A percentile compares a stretch with the other conserved stretches of the same genome.
phyloP scores from a whole-genome alignment of 64 coral and sea anemone species.

The Montipora sp. region DNA sequence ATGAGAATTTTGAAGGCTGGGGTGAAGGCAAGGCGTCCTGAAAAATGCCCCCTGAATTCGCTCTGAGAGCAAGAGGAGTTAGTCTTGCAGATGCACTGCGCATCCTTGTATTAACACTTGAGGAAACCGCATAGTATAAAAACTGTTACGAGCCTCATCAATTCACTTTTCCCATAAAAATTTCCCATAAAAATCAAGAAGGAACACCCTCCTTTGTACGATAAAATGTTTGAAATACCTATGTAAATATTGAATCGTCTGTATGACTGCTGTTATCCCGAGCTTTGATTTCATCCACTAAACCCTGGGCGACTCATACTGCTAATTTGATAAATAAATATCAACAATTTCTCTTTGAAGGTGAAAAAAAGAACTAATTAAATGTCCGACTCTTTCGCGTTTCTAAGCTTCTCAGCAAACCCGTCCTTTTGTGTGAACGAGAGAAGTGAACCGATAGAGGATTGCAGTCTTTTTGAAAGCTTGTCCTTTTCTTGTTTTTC shows the following conservation, averaged over 20 bases:
- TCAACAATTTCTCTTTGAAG: not conserved
- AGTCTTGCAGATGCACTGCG: no score
- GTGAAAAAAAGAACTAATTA: not conserved
- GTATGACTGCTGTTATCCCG: not conserved
- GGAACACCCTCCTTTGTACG: not conserved
- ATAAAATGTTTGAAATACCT: not conserved
- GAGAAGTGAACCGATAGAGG: slow-evolving; percentile 60
- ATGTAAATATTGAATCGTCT: not conserved
- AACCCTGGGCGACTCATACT: not conserved
- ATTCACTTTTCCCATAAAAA: not conserved
- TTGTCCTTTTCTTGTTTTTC: slow-evolving; percentile 28
- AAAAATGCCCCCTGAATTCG: no score
- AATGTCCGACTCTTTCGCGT: slow-evolving; percentile 69
- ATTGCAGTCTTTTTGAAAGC: not conserved
- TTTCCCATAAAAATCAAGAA: not conserved
- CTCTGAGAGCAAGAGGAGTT: no score
- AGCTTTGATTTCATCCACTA: not conserved
- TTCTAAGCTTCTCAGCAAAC: slow-evolving; percentile 69
- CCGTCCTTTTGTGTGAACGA: slow-evolving; percentile 75
- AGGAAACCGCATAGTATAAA: no score
- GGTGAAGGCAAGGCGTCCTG: no score
- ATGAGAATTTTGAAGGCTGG: no score
- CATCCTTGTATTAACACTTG: no score
- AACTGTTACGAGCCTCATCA: no score
- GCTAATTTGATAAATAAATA: slow-evolving; percentile 9